phyloP scores from a whole-genome alignment of 2,797 vertebrate genomes.

The Cryptoprocta ferox region DNA sequence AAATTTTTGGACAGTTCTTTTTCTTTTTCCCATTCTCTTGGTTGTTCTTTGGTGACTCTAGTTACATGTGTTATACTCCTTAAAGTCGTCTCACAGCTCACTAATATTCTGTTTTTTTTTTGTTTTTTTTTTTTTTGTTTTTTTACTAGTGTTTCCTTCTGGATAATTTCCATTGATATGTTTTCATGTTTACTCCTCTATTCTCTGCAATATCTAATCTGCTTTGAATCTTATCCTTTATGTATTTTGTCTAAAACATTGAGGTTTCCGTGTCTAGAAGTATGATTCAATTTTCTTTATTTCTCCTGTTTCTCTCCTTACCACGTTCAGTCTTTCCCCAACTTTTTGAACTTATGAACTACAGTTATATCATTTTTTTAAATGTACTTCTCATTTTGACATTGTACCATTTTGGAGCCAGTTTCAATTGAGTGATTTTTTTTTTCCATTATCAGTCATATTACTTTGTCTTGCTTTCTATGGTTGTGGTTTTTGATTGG shows the following conservation, averaged over 20 bases:
- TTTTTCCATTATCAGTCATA: background rate
- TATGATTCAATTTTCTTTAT: background rate
- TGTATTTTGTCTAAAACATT: background rate
- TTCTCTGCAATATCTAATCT: background rate
- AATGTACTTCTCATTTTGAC: background rate
- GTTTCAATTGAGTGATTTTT: background rate
- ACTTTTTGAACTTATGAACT: background rate
- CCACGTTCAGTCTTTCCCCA: background rate
- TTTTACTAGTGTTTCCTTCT: background rate
- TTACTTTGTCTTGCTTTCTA: background rate
- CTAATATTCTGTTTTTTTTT: background rate
- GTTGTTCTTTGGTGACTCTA: background rate
- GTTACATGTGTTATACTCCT: background rate
- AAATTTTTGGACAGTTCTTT: background rate
- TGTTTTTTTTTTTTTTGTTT: background rate
- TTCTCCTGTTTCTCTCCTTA: background rate
- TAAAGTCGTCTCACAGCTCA: background rate
- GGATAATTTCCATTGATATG: background rate
- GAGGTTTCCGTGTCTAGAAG: background rate
- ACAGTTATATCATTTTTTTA: background rate
- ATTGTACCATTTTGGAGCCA: background rate
- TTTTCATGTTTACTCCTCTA: background rate
- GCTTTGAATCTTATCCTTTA: background rate
- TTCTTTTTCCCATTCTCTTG: background rate
- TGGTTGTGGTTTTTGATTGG: background rate